Conservation (phyloP, 2,797 vertebrate species). For the Macroramphosus scolopax region DNA sequence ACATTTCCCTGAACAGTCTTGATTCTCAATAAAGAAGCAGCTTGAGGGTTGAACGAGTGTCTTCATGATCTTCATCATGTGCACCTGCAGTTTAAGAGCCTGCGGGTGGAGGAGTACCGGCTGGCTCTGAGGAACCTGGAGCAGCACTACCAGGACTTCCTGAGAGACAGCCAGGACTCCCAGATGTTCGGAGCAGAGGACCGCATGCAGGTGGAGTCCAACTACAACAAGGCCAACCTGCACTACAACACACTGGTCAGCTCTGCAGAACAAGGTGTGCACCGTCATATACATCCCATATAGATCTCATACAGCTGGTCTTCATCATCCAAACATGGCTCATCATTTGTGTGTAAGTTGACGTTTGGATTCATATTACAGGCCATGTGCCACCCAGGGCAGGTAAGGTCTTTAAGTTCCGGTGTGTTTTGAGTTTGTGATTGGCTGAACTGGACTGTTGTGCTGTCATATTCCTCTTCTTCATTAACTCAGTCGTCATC, state of each 20-base stretch:
- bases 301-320: neutral
- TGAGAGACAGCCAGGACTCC: constrained; percentile 87
- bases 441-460: constrained; percentile 45
- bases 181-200: constrained; percentile 87
- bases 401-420: constrained; percentile 60
- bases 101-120: constrained; percentile 87
- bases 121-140: constrained; percentile 86
- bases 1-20: too few species aligned
- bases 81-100: constrained; percentile 82
- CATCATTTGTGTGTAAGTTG: constrained; percentile 38
- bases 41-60: neutral
- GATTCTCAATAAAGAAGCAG: too few species aligned
- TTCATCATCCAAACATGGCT: neutral
- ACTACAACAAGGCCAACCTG: constrained; percentile 81
- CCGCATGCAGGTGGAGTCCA: constrained; percentile 85
- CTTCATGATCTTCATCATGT: accelerated
- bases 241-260: constrained; percentile 86
- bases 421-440: constrained; percentile 32
- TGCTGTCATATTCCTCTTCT: constrained; percentile 27
- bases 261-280: constrained; percentile 85
- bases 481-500: constrained; percentile 29
- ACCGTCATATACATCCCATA: too few species aligned
- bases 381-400: constrained; percentile 55
- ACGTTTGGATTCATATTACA: constrained; percentile 71
- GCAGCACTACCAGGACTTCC: constrained; percentile 89